These are phyloP conservation scores for Turdus rufiventris DNA, from an alignment of 2,113 vertebrate species.

Conservation along the genomic window DNA sequence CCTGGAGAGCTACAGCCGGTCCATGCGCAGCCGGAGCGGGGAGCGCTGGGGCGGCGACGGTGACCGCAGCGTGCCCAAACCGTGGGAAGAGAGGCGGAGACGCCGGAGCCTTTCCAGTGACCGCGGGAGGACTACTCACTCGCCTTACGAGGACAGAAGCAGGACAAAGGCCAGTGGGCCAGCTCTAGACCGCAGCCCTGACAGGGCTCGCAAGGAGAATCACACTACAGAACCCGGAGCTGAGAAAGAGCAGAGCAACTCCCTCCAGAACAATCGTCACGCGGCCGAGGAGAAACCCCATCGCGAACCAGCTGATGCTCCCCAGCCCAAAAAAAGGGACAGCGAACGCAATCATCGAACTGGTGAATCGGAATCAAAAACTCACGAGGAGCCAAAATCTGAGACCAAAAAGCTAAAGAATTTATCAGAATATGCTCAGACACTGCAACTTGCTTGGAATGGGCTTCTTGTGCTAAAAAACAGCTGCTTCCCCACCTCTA, in stretches of 20 bases:
- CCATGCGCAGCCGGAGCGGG: conserved; percentile 85
- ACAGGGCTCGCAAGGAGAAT: conserved; percentile 81
- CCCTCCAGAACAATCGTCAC: conserved; percentile 80
- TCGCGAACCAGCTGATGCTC: conserved; percentile 64
- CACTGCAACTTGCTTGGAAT: conserved; percentile 87
- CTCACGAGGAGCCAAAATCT: conserved; percentile 71
- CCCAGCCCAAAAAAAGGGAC: conserved; percentile 76
- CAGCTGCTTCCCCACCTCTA: conserved; percentile 94
- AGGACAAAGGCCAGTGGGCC: conserved; percentile 76
- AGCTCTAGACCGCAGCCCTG: conserved; percentile 84
- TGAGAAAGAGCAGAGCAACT: conserved; percentile 78
- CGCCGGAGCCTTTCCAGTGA: conserved; percentile 84
- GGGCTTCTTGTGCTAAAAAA: conserved; percentile 96
- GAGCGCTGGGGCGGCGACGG: conserved; percentile 87
- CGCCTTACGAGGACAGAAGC: conserved; percentile 77
- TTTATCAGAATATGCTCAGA: conserved; percentile 88
- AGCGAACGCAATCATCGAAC: conserved; percentile 82
- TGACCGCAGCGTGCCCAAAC: conserved; percentile 72
- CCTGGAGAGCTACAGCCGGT: conserved; percentile 82
- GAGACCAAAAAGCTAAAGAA: conserved; percentile 79
- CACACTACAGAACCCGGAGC: conserved; percentile 81
- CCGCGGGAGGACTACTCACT: conserved; percentile 70
- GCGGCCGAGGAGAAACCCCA: conserved; percentile 71
- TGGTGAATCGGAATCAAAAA: conserved; percentile 72
- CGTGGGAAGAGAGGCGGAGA: conserved; percentile 82